Percentiles rank a stretch among this genome's conserved stretches.
Evolutionary conservation across 2,888 invertebrate species (phyloP).

Genomic region (Trachelus stipa): DNA sequence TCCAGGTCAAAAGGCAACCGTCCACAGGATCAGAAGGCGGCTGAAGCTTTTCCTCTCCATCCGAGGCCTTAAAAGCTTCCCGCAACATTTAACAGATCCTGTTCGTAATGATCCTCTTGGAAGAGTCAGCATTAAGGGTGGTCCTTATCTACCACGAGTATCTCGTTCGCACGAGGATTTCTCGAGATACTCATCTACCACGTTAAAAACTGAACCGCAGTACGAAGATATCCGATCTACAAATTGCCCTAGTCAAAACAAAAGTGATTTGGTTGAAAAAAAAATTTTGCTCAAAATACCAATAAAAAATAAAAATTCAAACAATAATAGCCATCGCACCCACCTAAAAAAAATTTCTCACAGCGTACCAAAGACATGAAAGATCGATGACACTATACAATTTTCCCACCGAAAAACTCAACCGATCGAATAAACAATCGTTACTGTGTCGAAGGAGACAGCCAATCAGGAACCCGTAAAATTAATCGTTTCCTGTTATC

Average conservation of each 20-base stretch:
- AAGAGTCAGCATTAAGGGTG: conserved; percentile 30
- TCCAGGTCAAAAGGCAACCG: neutral
- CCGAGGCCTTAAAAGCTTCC: conserved; percentile 31
- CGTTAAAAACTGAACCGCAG: neutral
- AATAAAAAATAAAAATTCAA: neutral
- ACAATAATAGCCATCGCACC: neutral
- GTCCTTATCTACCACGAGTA: conserved; percentile 41
- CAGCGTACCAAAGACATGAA: neutral
- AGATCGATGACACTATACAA: neutral
- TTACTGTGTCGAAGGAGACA: neutral
- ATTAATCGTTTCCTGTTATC: neutral
- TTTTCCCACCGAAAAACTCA: neutral
- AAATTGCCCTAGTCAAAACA: conserved; percentile 10
- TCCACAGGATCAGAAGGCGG: neutral
- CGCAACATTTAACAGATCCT: conserved; percentile 31
- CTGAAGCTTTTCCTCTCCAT: neutral
- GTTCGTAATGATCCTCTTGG: conserved; percentile 32
- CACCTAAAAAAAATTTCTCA: neutral
- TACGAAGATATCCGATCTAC: conserved; percentile 11
- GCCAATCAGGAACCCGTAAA: neutral
- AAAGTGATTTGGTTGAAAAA: conserved; percentile 11
- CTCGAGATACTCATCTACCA: conserved; percentile 40
- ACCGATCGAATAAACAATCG: neutral
- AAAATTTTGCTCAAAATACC: accelerated
- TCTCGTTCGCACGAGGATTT: conserved; percentile 50